Conservation (phyloP, 2,888 invertebrate genomes). For the Hypomecis punctinalis region DNA sequence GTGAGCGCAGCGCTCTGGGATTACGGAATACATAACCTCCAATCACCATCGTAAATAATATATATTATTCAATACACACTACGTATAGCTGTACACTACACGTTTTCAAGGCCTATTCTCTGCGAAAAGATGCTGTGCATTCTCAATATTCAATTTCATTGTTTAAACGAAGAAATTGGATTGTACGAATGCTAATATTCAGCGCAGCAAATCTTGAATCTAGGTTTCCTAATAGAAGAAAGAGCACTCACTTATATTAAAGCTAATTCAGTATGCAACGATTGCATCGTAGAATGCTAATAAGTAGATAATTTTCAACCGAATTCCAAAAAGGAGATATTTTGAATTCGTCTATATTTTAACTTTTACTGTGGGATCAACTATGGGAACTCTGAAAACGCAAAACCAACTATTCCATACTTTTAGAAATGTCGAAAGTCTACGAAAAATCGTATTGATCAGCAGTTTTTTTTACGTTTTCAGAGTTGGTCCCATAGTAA, state of each 20-base stretch:
- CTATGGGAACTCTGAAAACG: too few relatives aligned
- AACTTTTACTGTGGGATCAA: too few relatives aligned
- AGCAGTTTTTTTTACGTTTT: too few relatives aligned
- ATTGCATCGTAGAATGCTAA: not conserved
- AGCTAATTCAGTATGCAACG: constrained; percentile 13
- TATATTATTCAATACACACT: constrained; percentile 61
- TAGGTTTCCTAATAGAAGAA: constrained; percentile 44
- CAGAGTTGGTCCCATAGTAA: too few relatives aligned
- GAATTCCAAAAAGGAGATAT: too few relatives aligned
- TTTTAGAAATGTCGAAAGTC: too few relatives aligned
- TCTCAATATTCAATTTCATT: constrained; percentile 73
- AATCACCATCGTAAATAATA: constrained; percentile 75
- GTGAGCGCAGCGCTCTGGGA: constrained; percentile 72
- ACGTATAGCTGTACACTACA: constrained; percentile 24
- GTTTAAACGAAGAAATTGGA: constrained; percentile 77
- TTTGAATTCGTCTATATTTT: too few relatives aligned
- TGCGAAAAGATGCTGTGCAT: constrained; percentile 63
- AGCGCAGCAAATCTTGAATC: constrained; percentile 52
- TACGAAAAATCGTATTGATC: too few relatives aligned
- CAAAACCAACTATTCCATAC: too few relatives aligned
- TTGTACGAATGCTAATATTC: constrained; percentile 58
- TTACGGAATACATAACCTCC: constrained; percentile 61
- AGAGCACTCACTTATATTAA: constrained; percentile 41
- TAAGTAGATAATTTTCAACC: too few relatives aligned
- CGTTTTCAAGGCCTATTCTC: constrained; percentile 51